Base-by-base conservation (phyloP, 2,888 invertebrate species). In the Cremastinae sp. region DNA sequence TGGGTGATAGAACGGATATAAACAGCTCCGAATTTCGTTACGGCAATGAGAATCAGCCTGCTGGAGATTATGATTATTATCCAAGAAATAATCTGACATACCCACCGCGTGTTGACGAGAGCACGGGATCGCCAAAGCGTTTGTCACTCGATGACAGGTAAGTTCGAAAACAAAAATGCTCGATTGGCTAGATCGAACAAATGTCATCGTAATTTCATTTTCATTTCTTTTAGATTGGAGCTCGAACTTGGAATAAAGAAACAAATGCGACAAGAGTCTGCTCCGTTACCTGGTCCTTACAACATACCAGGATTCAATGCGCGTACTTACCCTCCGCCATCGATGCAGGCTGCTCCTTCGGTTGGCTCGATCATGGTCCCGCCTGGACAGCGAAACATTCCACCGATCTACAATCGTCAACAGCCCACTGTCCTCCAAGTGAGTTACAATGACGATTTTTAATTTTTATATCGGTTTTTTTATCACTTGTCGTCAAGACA, bases 71-170 rank as follows among this genome's bases (percentile, higher is more conserved):
- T 70, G 78, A 80, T 41, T 90, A 88, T 78, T 89, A 88, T 72
- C 81, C 86, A 0, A 84, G 86, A 37, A 87, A 85, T 59, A 89
- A 89, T 79, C 79, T 90, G 9, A 90, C 89, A 5, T 90, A 90
- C 79, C 89, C 89, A 12, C 88, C 87, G 41, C 85, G 89, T 2
- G 84, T 88, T 9, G 88, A 89, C 14, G 88, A 88, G 59, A 78
- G 84, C 2, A 79, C 86, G 7, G 83, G 82, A 45, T 92, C 93
- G 0, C 93, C 93, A 0, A 92, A 92, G 84, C 88, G 93, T 65
- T 86, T 92, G 10, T 92, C 93, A 0, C 88, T 93, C 7, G 93
- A 93, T 75, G 93, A 93, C 79, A 88, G 93, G 83, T 89, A 80
- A 77, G 49, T 59, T 51, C 5, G 16, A 10, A 9, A 62, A 41